Base-by-base conservation (phyloP, 2,888 invertebrate species). In the Euzetes globulus region DNA sequence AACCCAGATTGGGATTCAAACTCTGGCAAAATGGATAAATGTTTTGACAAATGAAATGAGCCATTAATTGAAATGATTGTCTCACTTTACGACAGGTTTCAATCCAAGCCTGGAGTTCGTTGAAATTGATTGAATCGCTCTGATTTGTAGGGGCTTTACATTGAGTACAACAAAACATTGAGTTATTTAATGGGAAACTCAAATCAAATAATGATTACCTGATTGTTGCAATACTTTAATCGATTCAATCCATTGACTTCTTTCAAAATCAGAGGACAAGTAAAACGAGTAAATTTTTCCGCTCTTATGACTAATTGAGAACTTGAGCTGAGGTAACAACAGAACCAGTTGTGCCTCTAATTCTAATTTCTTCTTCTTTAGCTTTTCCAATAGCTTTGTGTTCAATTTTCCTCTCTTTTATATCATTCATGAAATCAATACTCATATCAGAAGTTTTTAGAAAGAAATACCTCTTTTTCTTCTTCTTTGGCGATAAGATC, bases 241-340 rank as follows among this genome's bases (percentile, higher is more conserved):
- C 3, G 94, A 91, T 82, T 95, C 94, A 78, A 92, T 88, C 95
- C 95, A 96, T 82, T 94, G 94, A 78, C 91, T 90, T 73, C 94
- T 86, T 83, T 96, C 96, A 81, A 91, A 96, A 84, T 96, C 94
- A 0, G 94, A 94, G 79, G 94, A 92, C 80, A 96, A 86, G 84
- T 94, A 93, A 85, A 96, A 93, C 74, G 81, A 81, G 77, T 81
- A 80, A 19, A 79, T 77, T 73, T 78, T 79, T 37, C 80, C 86
- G 27, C 63, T 70, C 27, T 37, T 82, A 78, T 91, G 90, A 71
- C 89, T 88, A 74, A 95, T 88, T 68, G 91, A 87, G 82, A 94
- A 89, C 76, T 91, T 88, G 78, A 96, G 85, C 85, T 92, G 92
- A 45, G 95, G 95, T 22, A 93, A 92, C 55, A 92, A 92, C 78